These are phyloP conservation scores for Oryctes rhinoceros DNA, from an alignment of 1,140 invertebrate species.

Conservation along the genomic window DNA sequence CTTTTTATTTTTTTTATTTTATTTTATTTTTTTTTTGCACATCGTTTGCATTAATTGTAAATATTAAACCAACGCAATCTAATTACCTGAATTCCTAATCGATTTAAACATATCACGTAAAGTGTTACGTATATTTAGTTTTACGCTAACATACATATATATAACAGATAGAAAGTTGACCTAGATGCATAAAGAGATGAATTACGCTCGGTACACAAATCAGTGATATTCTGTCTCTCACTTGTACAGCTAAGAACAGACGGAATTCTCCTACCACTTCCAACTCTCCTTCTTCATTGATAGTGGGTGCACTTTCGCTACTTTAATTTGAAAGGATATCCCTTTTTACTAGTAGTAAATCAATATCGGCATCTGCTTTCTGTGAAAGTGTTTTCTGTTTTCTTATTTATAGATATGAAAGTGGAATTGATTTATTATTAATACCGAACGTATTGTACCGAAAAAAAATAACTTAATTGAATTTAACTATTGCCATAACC, in stretches of 20 bases:
- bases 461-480: too few species aligned
- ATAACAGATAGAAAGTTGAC: neutral
- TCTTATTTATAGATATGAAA: neutral
- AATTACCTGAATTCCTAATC: too few species aligned
- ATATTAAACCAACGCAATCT: too few species aligned
- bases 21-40: too few species aligned
- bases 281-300: neutral
- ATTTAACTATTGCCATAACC: too few species aligned
- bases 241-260: neutral
- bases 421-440: neutral
- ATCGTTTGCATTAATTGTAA: too few species aligned
- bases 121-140: too few species aligned
- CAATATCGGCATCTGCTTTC: neutral
- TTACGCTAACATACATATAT: too few species aligned
- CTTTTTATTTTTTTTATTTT: too few species aligned
- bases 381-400: neutral
- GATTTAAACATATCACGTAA: too few species aligned
- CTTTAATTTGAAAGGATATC: neutral
- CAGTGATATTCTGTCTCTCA: neutral
- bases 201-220: neutral
- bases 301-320: neutral
- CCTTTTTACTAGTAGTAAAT: neutral
- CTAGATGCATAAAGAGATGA: neutral
- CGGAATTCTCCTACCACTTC: too few species aligned
- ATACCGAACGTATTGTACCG: neutral